A percentile compares a stretch with the other conserved stretches of the same genome.
Conservation (phyloP, 1,140 invertebrate species). For the Lucilia sericata region DNA sequence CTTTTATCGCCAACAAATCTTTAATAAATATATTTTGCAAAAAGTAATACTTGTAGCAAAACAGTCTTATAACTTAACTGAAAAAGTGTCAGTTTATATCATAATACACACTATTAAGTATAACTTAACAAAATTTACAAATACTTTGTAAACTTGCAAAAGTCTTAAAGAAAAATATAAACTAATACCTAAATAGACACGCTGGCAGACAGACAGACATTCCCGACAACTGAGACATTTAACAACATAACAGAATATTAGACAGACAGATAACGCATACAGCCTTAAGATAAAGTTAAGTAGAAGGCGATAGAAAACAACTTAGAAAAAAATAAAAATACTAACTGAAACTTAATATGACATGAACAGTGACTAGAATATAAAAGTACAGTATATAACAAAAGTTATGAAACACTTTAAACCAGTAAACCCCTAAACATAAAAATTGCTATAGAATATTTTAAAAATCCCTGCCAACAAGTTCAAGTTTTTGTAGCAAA, state of each 20-base stretch:
- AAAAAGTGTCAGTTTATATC: background rate
- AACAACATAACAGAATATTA: conserved; percentile 18
- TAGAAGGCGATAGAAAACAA: background rate
- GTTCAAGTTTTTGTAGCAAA: too few relatives aligned
- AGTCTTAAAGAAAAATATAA: background rate
- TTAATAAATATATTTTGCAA: too few relatives aligned
- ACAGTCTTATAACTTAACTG: background rate
- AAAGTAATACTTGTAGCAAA: too few relatives aligned
- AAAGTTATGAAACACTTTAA: background rate
- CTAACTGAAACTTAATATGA: conserved; percentile 23
- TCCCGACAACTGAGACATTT: background rate
- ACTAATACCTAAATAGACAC: background rate
- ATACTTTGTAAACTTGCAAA: background rate
- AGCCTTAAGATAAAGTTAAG: conserved; percentile 4
- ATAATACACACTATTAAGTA: background rate
- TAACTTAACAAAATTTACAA: background rate
- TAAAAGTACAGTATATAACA: background rate
- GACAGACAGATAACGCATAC: background rate
- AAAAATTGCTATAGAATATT: too few relatives aligned
- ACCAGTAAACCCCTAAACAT: background rate
- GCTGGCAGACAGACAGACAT: background rate
- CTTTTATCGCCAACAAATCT: too few relatives aligned
- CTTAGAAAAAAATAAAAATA: background rate
- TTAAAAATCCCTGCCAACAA: too few relatives aligned
- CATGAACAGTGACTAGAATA: conserved; percentile 13